Evolutionary conservation across 53 echinoderm and acorn worm species (phyloP).

Genomic region (Antedon mediterranea): DNA sequence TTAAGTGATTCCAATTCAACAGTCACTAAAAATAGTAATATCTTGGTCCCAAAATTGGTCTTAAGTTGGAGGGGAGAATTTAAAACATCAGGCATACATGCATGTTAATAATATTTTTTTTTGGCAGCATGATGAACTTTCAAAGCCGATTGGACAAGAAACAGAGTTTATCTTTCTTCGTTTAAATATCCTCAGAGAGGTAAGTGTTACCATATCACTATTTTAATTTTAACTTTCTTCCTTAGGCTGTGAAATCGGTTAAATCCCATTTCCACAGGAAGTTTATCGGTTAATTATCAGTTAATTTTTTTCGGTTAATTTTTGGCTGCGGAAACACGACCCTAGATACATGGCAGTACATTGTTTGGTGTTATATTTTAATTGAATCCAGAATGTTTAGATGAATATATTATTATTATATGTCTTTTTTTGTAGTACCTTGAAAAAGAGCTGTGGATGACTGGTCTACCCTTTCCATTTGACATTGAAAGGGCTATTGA

Average conservation of each 20-base stretch:
- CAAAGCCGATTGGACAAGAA: conserved; percentile 39
- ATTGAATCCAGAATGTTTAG: too few relatives aligned
- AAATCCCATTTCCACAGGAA: neutral
- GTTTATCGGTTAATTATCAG: too few relatives aligned
- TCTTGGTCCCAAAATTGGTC: too few relatives aligned
- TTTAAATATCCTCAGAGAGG: conserved; percentile 86
- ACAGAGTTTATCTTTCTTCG: conserved; percentile 87
- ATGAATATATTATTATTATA: too few relatives aligned
- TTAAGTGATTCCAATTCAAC: too few relatives aligned
- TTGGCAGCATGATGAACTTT: conserved; percentile 41
- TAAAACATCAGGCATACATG: too few relatives aligned
- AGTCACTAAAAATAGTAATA: too few relatives aligned
- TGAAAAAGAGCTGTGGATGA: conserved; percentile 79
- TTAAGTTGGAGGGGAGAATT: too few relatives aligned
- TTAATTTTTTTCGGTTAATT: too few relatives aligned
- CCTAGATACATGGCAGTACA: too few relatives aligned
- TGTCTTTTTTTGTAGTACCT: conserved; percentile 67
- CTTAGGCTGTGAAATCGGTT: neutral
- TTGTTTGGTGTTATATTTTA: neutral
- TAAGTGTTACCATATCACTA: too few relatives aligned
- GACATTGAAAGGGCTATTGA: conserved; percentile 91
- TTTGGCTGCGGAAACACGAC: too few relatives aligned
- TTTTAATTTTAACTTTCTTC: neutral
- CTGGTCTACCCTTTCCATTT: conserved; percentile 78
- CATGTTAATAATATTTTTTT: neutral